phyloP scores from a whole-genome alignment of 2,113 vertebrate genomes.

The Cyprinodon brontotheroides region DNA sequence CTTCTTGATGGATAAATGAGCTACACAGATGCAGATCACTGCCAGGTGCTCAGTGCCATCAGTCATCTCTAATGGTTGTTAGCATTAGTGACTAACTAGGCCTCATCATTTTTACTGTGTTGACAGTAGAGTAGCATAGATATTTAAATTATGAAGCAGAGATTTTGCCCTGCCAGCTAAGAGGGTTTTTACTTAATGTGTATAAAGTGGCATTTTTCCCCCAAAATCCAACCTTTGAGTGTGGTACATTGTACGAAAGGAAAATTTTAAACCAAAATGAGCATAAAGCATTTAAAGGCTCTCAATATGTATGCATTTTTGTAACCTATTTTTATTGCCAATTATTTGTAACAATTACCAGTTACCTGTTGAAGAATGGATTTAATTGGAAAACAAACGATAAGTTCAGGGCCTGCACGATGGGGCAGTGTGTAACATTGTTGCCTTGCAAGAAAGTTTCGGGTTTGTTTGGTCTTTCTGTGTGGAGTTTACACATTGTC shows the following conservation, averaged over 20 bases:
- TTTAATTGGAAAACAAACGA: no score
- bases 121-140: conserved; percentile 27
- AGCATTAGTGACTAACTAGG: conserved; percentile 40
- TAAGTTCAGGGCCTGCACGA: no score
- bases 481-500: no score
- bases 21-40: conserved; percentile 1
- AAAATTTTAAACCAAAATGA: not conserved
- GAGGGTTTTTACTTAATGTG: conserved; percentile 12
- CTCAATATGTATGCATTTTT: not conserved
- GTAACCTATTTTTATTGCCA: not conserved
- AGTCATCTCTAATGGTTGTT: conserved; percentile 58
- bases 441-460: no score
- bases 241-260: not conserved
- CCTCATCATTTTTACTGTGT: conserved; percentile 46
- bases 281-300: not conserved
- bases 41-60: conserved; percentile 25
- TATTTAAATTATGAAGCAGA: conserved; percentile 37
- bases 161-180: not conserved
- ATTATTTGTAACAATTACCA: not conserved
- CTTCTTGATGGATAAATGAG: conserved; percentile 37
- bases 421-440: no score
- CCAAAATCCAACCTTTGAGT: not conserved
- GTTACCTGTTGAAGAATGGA: no score
- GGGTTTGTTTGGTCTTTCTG: no score
- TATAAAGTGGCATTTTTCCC: conserved; percentile 6